Evolutionary conservation across 2,888 invertebrate genomes (phyloP), one percentile per base, ranked within the genome.

Genomic region (Polydesmus complanatus): DNA sequence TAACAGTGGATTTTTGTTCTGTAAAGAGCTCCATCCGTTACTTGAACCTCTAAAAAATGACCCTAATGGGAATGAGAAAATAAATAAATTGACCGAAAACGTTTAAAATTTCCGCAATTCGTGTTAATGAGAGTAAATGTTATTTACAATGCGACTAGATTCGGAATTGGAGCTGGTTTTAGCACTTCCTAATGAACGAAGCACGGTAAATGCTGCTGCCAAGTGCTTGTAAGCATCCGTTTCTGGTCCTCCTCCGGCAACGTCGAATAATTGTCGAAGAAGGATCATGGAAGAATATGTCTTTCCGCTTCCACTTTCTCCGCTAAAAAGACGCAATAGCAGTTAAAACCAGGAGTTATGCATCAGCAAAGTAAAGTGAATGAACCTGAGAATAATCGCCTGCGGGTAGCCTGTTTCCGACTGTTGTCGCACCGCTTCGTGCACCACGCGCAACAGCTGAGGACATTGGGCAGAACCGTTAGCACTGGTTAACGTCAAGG

Each of bases 161-260:
- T 94, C 88, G 23, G 88, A 85, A 77, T 94, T 94, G 67, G 85
- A 85, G 57, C 84, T 82, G 56, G 93, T 94, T 75, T 90, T 88
- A 53, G 94, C 93, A 49, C 89, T 87, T 66, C 92, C 92, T 63
- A 95, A 81, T 23, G 92, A 89, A 66, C 92, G 81, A 68, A 95
- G 81, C 64, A 94, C 94, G 64, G 94, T 94, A 77, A 95, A 90
- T 56, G 94, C 92, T 59, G 95, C 94, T 18, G 91, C 90, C 67
- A 94, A 81, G 76, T 94, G 93, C 77, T 94, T 94, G 77, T 92
- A 95, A 54, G 93, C 91, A 77, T 94, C 94, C 23, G 94, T 93
- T 79, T 93, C 92, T 2, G 89, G 86, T 56, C 93, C 93, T 68
- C 93, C 94, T 64, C 93, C 94, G 61, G 92, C 93, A 66, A 90